Evolutionary conservation across 2,113 vertebrate genomes (phyloP).

Genomic region (Planiliza haematocheilus): DNA sequence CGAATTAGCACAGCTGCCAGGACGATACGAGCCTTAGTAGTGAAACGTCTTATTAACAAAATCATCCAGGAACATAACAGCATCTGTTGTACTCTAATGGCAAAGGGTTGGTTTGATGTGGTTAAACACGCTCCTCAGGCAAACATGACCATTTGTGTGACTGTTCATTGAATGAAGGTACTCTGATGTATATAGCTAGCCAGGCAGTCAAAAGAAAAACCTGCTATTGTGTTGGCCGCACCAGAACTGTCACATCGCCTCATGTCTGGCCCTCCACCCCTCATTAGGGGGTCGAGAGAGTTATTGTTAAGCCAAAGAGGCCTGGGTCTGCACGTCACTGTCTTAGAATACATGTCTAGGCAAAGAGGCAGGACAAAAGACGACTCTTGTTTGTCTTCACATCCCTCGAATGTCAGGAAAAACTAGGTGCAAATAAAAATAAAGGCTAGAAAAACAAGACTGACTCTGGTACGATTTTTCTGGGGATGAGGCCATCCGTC

Average conservation of each 20-base stretch:
- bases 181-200: conserved; percentile 37
- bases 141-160: conserved; percentile 48
- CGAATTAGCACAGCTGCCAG: neutral
- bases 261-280: conserved; percentile 77
- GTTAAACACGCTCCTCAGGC: conserved; percentile 36
- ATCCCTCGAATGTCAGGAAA: conserved; percentile 34
- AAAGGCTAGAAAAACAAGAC: conserved; percentile 12
- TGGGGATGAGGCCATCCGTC: conserved; percentile 28
- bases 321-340: conserved; percentile 65
- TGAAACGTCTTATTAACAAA: conserved; percentile 20
- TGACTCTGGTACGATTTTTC: conserved; percentile 36
- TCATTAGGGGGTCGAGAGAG: conserved; percentile 76
- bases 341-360: conserved; percentile 66
- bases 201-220: conserved; percentile 76
- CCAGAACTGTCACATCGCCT: conserved; percentile 84
- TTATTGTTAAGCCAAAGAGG: conserved; percentile 78
- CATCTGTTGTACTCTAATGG: neutral
- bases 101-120: conserved; percentile 9
- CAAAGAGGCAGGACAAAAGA: conserved; percentile 60
- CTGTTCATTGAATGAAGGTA: conserved; percentile 52
- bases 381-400: conserved; percentile 52
- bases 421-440: conserved; percentile 35
- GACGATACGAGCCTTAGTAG: neutral
- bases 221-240: conserved; percentile 78
- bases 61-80: neutral